These are phyloP conservation scores for Leuctra nigra DNA, from an alignment of 2,888 invertebrate species.

Conservation along the genomic window DNA sequence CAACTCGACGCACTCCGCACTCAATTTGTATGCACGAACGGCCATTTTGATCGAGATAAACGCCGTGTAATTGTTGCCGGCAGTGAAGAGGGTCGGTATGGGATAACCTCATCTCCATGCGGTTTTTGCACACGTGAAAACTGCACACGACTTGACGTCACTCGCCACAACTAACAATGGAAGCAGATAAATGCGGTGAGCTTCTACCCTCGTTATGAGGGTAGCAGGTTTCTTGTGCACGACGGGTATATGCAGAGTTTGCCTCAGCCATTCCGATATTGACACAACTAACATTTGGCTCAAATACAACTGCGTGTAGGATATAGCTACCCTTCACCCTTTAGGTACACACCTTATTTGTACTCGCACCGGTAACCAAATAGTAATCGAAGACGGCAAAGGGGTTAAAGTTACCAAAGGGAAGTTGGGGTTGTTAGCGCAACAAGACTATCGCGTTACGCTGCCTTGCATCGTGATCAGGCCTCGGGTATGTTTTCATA, in stretches of 20 bases:
- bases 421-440: not conserved
- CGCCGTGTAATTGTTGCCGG: not conserved
- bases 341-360: not conserved
- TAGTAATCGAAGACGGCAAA: conserved; percentile 6
- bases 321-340: not conserved
- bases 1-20: too few species aligned
- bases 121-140: not conserved
- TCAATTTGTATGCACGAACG: conserved; percentile 2
- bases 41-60: not conserved
- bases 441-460: not conserved
- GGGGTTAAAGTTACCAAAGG: conserved; percentile 12
- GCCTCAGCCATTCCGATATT: not conserved
- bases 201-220: too few species aligned
- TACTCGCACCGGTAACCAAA: conserved; percentile 12
- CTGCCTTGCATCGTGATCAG: too few species aligned
- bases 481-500: too few species aligned
- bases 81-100: not conserved
- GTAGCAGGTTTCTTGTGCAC: too few species aligned
- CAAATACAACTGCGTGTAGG: too few species aligned
- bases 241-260: too few species aligned
- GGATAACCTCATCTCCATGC: not conserved
- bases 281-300: not conserved
- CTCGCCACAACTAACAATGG: too few species aligned
- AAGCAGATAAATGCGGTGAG: too few species aligned
- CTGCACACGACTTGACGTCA: not conserved